phyloP scores from a whole-genome alignment of 2,113 vertebrate species.

The Miniopterus natalensis region DNA sequence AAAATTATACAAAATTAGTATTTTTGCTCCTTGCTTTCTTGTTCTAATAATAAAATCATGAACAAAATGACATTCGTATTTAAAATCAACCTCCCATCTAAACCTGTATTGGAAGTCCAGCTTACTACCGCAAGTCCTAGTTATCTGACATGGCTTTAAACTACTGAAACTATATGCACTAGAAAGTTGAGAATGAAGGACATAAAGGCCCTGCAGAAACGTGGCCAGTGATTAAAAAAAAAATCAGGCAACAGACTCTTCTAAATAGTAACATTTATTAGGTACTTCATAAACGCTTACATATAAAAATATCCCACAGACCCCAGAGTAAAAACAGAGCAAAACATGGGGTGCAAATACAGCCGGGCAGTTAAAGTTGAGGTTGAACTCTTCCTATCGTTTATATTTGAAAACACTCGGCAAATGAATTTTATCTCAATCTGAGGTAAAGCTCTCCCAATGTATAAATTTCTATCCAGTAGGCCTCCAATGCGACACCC shows the following conservation, averaged over 20 bases:
- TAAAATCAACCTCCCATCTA: background rate
- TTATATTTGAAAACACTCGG: slow-evolving; percentile 66
- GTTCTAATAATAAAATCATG: background rate
- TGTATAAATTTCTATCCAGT: background rate
- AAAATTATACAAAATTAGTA: slow-evolving; percentile 12
- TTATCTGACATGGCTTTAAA: background rate
- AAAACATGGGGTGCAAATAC: slow-evolving; percentile 67
- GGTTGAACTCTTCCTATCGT: slow-evolving; percentile 50
- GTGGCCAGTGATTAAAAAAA: background rate
- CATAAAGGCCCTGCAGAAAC: background rate
- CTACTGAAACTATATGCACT: background rate
- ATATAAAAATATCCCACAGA: slow-evolving; percentile 85
- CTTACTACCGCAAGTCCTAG: background rate
- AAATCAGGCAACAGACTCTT: slow-evolving; percentile 81
- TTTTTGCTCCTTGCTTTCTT: background rate
- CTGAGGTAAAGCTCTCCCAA: background rate
- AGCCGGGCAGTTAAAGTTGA: slow-evolving; percentile 73
- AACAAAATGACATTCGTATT: background rate
- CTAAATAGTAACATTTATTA: slow-evolving; percentile 87
- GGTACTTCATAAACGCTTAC: slow-evolving; percentile 81
- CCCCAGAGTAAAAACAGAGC: slow-evolving; percentile 79
- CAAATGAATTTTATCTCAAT: slow-evolving; percentile 41
- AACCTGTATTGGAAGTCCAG: background rate
- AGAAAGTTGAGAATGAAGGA: background rate
- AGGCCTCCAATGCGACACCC: slow-evolving; percentile 60